Evolutionary conservation across 1,140 invertebrate species (phyloP), one percentile per base, ranked within the genome.

Genomic region (Solenopsis fugax): DNA sequence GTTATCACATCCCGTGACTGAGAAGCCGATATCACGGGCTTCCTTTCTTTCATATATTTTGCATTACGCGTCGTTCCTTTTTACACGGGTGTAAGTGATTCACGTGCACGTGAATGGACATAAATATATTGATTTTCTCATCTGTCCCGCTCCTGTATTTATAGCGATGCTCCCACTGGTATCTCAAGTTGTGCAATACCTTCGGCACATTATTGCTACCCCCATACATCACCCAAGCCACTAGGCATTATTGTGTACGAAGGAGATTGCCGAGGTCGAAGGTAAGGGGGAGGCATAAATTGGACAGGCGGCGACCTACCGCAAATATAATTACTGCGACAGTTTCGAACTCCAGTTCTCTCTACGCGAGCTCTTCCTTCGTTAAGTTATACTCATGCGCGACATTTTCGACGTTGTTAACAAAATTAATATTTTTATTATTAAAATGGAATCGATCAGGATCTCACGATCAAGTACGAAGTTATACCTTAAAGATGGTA

Each of bases 111-210:
- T 82, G 78, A 82, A 82, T 82, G 37, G 37, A 10, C 56, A n/a
- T 72, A 82, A 82, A 82, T 72, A 58, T 73, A 82, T 82, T 73
- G 67, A 82, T 82, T 82, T 82, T 73, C 7, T 41, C 21, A 72
- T 82, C 24, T 24, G 56, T 2, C 16, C 9, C 21, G 34, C 37
- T 1, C 13, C 12, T 58, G 37, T 71, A 72, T 72, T 82, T 21
- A 60, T 82, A 82, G 52, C 37, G 21, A 73, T 48, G 37, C 12
- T 82, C 24, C 67, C 24, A 18, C 16, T 37, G 18, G 16, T 10
- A 58, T 72, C 67, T 58, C 37, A 82, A 82, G 24, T 72, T 82
- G 78, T 34, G 67, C 80, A 82, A 82, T 29, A 72, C 67, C 72
- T 82, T 82, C 67, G 67, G 58, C 18, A 56, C 29, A n/a, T 73